Base-by-base conservation (phyloP, 2,113 vertebrate genomes). In the Suncus etruscus region DNA sequence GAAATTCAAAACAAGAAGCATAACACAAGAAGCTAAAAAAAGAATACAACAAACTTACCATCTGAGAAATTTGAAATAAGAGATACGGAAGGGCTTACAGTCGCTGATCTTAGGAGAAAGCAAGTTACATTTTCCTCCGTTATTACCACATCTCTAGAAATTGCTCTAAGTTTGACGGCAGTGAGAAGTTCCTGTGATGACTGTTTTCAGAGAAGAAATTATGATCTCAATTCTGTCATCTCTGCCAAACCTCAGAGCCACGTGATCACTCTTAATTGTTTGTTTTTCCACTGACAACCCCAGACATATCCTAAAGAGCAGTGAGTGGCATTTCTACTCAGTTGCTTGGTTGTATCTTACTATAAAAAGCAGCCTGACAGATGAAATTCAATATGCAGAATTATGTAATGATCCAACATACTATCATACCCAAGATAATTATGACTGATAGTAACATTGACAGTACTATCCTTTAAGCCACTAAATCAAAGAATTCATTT, bases 31-130 rank as follows among this genome's bases (percentile, higher is more conserved):
- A 61, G 18, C 58, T 61, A 16, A 20, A 65, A 76, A 86, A 80
- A 92, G 89, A 84, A 69, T 7, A 50, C 14, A 69, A 45, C 31
- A 27, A 70, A 89, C 90, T 92, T 92, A 94, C 86, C 39, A 27
- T 77, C 76, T n/a, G 31, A 76, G 72, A 86, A 58, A 32, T 27
- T 11, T 27, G 77, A 78, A 73, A 47, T 31, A 20, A 16, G 31
- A 9, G 50, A 25, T n/a, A 27, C 72, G 66, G 77, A 86, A 82
- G 48, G 24, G 68, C 74, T 61, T 61, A 22, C 22, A 6, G 8
- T 22, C 65, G 70, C 45, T 79, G 54, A 80, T 14, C 11, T 82
- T 39, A 82, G 51, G 82, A 89, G 90, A 76, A 58, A 86, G 48
- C 0, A 0, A 48, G 54, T 68, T 47, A 9, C 14, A 18, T 72